Conservation (phyloP, 2,888 invertebrate genomes). For the Blera fallax region DNA sequence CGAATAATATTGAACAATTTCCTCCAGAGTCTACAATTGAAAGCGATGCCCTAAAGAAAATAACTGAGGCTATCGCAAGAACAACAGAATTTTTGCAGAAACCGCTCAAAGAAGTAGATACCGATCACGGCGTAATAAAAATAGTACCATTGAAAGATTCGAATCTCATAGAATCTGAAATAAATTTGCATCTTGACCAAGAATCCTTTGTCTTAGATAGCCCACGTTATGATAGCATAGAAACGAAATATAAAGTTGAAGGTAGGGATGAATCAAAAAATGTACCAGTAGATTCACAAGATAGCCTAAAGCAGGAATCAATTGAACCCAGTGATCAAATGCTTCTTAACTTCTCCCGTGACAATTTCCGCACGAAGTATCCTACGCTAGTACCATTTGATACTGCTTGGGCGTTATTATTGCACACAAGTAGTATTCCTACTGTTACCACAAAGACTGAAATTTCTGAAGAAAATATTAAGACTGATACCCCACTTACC, state of each 20-base stretch:
- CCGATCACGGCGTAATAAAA: neutral
- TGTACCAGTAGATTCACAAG: neutral
- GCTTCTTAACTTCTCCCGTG: constrained; percentile 25
- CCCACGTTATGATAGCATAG: constrained; percentile 64
- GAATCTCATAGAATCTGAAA: neutral
- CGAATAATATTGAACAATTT: neutral
- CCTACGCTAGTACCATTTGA: constrained; percentile 19
- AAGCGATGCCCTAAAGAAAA: constrained; percentile 66
- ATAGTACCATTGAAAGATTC: neutral
- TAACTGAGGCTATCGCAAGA: constrained; percentile 71
- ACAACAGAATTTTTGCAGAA: constrained; percentile 71
- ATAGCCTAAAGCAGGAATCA: neutral
- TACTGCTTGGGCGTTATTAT: constrained; percentile 25
- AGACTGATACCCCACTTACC: constrained; percentile 37
- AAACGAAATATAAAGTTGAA: constrained; percentile 70
- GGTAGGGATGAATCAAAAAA: constrained; percentile 56
- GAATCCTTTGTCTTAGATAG: constrained; percentile 46
- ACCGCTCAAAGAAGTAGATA: constrained; percentile 31
- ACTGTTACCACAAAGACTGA: constrained; percentile 34
- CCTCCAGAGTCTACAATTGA: constrained; percentile 23
- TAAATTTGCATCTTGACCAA: constrained; percentile 70
- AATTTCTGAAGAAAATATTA: constrained; percentile 1
- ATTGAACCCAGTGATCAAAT: constrained; percentile 7
- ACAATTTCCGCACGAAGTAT: constrained; percentile 38
- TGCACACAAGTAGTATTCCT: constrained; percentile 6